Evolutionary conservation across 2,113 vertebrate species (phyloP), one percentile per base, ranked within the genome.

Genomic region (Caretta caretta): DNA sequence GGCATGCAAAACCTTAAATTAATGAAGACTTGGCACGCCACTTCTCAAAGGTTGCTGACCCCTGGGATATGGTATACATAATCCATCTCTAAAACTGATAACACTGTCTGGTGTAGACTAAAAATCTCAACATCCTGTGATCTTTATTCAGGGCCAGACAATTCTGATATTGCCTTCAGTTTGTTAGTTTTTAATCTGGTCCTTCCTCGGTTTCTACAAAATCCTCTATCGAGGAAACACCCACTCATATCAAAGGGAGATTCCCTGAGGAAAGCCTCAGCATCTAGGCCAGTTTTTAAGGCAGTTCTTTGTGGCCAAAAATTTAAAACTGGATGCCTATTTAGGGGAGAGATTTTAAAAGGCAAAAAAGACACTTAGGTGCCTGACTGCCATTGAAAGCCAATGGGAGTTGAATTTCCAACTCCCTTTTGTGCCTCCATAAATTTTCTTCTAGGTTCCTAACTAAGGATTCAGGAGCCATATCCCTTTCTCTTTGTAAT

Each of bases 61-160:
- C 42, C 42, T 42, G 42, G 57, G 16, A 38, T 4, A n/a, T 35
- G 20, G 8, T 19, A 38, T 9, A 38, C 8, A n/a, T n/a, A 38
- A 72, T 38, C n/a, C 19, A 38, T 35, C 14, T 69, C 65, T 69
- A 19, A 69, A 35, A 69, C 65, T 69, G 31, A n/a, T 38, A 17
- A 38, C 8, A 20, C 31, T 72, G 12, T 72, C 65, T 72, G 35
- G 35, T 72, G 31, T 72, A 8, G 85, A 62, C 65, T 89, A 86
- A 95, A 89, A n/a, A 83, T 72, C 95, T 95, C 90, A 86, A 59
- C 96, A 84, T 78, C 91, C 62, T 86, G 84, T 62, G 84, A 11
- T 93, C 86, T 46, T 53, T 85, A 65, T 85, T 91, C 82, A 90
- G 38, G 20, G 4, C 69, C 17, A 42, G 38, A 85, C n/a, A 49